Evolutionary conservation across 2,797 vertebrate species (phyloP).

Genomic region (Pangasius larnaudii): DNA sequence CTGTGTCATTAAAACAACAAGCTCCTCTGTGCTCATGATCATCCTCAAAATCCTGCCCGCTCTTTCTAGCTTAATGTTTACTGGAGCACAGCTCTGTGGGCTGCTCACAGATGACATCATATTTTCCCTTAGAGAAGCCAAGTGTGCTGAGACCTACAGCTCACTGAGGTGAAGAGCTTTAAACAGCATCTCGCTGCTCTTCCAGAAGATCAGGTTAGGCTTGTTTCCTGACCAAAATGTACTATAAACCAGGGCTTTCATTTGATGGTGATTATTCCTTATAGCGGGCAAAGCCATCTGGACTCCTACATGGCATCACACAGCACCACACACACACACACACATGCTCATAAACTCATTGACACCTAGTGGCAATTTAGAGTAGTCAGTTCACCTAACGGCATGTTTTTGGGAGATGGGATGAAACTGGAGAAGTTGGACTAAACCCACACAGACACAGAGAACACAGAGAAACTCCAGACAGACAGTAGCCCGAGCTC

Average conservation of each 20-base stretch:
- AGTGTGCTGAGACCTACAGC: not conserved
- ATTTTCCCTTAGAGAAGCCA: constrained; percentile 18
- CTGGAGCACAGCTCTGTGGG: not conserved
- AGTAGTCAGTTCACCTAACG: not conserved
- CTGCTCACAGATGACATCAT: constrained; percentile 10
- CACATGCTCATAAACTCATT: not conserved
- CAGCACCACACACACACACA: not conserved
- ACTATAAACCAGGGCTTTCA: not conserved
- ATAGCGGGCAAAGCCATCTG: not conserved
- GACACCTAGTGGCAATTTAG: not conserved
- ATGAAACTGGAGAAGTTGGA: not conserved
- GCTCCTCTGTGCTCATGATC: not conserved
- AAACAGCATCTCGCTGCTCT: not conserved
- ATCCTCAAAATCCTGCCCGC: not conserved
- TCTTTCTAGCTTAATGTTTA: not conserved
- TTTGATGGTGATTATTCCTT: not conserved
- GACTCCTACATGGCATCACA: not conserved
- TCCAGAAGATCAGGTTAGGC: not conserved
- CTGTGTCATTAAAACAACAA: not conserved
- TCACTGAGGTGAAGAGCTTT: not conserved
- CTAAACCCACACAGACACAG: no score
- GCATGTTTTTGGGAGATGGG: not conserved
- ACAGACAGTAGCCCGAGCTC: not conserved
- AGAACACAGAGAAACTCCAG: not conserved
- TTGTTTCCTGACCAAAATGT: not conserved